These are phyloP conservation scores for Trisateles emortualis DNA, from an alignment of 2,888 invertebrate genomes.

Conservation along the genomic window DNA sequence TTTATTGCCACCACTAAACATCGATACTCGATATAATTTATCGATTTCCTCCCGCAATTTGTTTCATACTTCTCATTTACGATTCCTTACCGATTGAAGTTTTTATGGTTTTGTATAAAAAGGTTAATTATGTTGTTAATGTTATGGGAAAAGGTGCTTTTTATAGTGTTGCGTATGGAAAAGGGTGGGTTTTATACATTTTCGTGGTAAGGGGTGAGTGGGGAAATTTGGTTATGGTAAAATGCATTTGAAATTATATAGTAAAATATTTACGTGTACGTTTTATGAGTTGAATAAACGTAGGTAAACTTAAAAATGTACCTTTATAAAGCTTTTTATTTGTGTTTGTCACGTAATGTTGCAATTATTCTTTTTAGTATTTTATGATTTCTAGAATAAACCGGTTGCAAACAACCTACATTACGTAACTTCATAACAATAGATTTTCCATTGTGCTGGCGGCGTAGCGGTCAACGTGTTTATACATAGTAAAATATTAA, in stretches of 20 bases:
- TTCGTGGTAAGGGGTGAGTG: not conserved
- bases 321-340: no score
- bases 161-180: conserved; percentile 1
- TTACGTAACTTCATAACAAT: no score
- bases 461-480: no score
- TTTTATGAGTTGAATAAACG: not conserved
- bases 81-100: conserved; percentile 34
- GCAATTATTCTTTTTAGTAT: no score
- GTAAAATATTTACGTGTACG: conserved; percentile 6
- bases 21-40: conserved; percentile 46
- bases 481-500: no score
- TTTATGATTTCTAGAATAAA: no score
- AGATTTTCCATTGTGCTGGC: no score
- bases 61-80: conserved; percentile 42
- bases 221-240: conserved; percentile 4
- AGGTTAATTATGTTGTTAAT: conserved; percentile 28
- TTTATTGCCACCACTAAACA: conserved; percentile 45
- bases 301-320: not conserved
- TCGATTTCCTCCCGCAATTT: conserved; percentile 36
- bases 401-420: no score
- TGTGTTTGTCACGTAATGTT: no score
- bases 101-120: conserved; percentile 26
- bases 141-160: conserved; percentile 11
- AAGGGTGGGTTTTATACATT: conserved; percentile 4
- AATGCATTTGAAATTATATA: conserved; percentile 12